A percentile compares a stretch with the other conserved stretches of the same genome.
Conservation (phyloP, 2,113 vertebrate species). For the Tympanuchus pallidicinctus region DNA sequence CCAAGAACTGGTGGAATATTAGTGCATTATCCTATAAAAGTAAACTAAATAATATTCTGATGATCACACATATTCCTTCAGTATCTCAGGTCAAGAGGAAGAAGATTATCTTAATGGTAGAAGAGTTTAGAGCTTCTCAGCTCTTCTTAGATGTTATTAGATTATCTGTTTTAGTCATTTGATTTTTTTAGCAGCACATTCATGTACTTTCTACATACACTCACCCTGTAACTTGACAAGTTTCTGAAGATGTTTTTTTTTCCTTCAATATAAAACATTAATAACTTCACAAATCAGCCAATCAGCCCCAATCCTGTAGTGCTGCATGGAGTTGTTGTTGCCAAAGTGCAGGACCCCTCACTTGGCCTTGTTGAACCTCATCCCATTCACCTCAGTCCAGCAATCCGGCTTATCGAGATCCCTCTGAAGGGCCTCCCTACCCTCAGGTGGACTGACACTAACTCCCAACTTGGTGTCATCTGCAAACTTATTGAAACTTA, state of each 20-base stretch:
- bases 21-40: neutral
- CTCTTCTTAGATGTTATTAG: neutral
- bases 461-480: too few species aligned
- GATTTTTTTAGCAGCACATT: neutral
- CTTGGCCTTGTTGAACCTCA: too few species aligned
- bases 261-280: neutral
- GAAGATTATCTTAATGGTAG: neutral
- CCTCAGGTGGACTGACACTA: too few species aligned
- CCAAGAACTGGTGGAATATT: neutral
- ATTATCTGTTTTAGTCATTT: neutral
- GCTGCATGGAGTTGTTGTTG: too few species aligned
- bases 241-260: neutral
- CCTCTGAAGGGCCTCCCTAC: too few species aligned
- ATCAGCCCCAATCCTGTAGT: too few species aligned
- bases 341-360: too few species aligned
- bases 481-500: too few species aligned
- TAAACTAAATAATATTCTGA: neutral
- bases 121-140: neutral
- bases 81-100: neutral
- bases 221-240: neutral
- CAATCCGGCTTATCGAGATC: too few species aligned
- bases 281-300: neutral
- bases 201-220: neutral
- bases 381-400: too few species aligned
- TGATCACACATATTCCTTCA: neutral